These are phyloP conservation scores for Diplolepis rosae DNA, from an alignment of 2,888 invertebrate genomes.

Conservation along the genomic window DNA sequence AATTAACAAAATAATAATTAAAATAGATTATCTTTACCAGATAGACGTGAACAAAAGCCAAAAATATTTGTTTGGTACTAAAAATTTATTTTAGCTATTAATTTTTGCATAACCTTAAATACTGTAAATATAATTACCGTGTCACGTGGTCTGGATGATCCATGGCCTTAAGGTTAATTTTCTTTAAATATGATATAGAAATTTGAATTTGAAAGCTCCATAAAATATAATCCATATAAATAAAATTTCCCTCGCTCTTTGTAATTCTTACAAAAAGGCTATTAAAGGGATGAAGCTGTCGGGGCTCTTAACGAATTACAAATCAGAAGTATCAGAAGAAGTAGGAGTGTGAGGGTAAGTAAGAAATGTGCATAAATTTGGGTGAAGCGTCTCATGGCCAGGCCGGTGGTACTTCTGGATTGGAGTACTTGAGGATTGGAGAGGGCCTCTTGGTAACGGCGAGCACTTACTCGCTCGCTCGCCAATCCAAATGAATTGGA, in stretches of 20 bases:
- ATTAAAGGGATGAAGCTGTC: background rate
- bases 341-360: background rate
- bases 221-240: too few relatives aligned
- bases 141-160: too few relatives aligned
- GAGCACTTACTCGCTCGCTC: conserved; percentile 70
- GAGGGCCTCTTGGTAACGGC: conserved; percentile 68
- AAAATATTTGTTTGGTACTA: too few relatives aligned
- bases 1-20: too few relatives aligned
- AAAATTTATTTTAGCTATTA: too few relatives aligned
- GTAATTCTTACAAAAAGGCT: background rate
- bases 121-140: too few relatives aligned
- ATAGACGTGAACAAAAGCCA: too few relatives aligned
- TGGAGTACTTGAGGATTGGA: conserved; percentile 65
- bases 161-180: too few relatives aligned
- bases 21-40: too few relatives aligned
- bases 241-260: background rate
- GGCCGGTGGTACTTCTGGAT: conserved; percentile 62
- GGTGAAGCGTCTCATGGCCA: conserved; percentile 62
- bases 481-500: conserved; percentile 74
- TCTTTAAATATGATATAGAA: too few relatives aligned
- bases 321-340: conserved; percentile 2
- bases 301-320: background rate
- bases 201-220: too few relatives aligned
- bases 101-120: too few relatives aligned
- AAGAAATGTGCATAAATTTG: conserved; percentile 66